Conservation (phyloP, 2,113 vertebrate species). For the Patagioenas fasciata region DNA sequence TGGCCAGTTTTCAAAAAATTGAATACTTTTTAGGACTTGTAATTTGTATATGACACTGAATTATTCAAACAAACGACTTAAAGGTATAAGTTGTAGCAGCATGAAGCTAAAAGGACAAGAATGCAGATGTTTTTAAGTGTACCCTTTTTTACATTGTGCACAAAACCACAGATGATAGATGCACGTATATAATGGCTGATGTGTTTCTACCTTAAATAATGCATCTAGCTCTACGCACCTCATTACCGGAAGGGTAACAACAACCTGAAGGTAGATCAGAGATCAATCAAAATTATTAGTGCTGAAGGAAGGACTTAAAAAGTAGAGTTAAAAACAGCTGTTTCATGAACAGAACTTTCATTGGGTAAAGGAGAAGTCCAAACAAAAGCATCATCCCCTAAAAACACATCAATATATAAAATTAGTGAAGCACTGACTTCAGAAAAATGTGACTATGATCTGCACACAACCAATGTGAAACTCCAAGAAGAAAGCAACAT, state of each 20-base stretch:
- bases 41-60: background rate
- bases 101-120: background rate
- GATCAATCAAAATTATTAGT: constrained; percentile 3
- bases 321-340: background rate
- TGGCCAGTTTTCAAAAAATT: background rate
- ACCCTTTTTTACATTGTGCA: background rate
- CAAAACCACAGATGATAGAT: background rate
- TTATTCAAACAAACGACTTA: background rate
- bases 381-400: background rate
- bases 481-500: background rate
- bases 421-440: background rate
- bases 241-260: background rate
- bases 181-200: background rate
- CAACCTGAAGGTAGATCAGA: background rate
- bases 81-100: background rate
- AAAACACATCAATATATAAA: background rate
- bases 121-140: background rate
- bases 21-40: background rate
- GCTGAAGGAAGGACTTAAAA: constrained; percentile 17
- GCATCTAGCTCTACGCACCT: background rate
- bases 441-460: background rate
- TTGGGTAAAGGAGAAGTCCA: background rate
- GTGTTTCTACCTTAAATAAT: constrained; percentile 10
- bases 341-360: background rate
- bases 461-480: background rate